Conservation (phyloP, 2,888 invertebrate species). For the Agrochola circellaris region DNA sequence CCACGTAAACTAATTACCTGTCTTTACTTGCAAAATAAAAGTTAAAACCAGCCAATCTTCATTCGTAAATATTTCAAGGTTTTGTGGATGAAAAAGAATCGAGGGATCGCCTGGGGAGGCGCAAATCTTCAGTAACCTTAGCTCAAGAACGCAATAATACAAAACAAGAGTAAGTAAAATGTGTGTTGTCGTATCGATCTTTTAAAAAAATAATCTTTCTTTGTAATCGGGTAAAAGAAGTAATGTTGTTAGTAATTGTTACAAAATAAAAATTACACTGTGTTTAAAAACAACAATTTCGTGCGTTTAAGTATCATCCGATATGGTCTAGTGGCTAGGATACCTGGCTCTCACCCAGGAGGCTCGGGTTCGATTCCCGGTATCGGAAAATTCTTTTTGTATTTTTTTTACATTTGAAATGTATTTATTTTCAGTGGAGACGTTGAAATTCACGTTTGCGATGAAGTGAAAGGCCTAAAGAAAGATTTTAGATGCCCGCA, state of each 20-base stretch:
- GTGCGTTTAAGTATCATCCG: constrained; percentile 64
- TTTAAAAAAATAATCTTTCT: background rate
- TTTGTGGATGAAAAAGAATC: constrained; percentile 87
- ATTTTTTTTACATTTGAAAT: background rate
- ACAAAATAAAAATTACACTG: background rate
- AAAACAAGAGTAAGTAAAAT: constrained; percentile 88
- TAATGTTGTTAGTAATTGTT: background rate
- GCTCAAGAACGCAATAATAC: constrained; percentile 82
- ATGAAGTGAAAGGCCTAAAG: constrained; percentile 97
- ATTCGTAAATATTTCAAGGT: constrained; percentile 71
- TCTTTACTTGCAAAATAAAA: background rate
- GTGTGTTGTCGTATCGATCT: background rate
- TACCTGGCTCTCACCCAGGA: constrained; percentile 94
- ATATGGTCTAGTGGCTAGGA: constrained; percentile 93
- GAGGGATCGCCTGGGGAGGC: constrained; percentile 86
- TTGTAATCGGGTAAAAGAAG: background rate
- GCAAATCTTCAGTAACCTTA: constrained; percentile 85
- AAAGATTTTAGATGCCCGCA: constrained; percentile 97
- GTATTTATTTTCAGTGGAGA: constrained; percentile 91
- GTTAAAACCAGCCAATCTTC: background rate
- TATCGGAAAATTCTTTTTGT: constrained; percentile 84
- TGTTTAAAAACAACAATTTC: constrained; percentile 41
- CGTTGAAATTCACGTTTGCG: constrained; percentile 98
- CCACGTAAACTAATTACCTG: background rate
- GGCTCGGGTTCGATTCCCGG: constrained; percentile 92